A percentile compares a stretch with the other conserved stretches of the same genome.
Evolutionary conservation across 2,797 vertebrate genomes (phyloP).

Genomic region (Malurus splendens): DNA sequence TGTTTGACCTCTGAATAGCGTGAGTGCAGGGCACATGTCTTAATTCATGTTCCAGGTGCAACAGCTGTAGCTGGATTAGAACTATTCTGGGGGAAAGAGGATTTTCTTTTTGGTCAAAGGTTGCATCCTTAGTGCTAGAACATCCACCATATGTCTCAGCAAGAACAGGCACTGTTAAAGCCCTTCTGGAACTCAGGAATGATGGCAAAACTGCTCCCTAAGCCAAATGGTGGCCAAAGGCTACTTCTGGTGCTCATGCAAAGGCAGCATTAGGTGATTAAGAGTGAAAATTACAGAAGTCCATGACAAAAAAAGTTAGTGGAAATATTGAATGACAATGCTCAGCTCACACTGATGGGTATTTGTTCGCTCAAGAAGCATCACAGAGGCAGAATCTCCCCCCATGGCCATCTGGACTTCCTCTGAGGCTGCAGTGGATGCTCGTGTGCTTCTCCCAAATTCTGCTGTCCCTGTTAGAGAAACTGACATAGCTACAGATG

Average conservation of each 20-base stretch:
- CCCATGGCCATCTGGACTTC: neutral
- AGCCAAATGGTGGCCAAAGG: neutral
- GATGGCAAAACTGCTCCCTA: rapidly evolving
- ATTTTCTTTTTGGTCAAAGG: neutral
- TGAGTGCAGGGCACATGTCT: neutral
- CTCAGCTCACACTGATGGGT: neutral
- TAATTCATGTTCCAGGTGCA: neutral
- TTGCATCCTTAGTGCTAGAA: neutral
- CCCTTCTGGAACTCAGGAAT: neutral
- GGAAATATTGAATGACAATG: neutral
- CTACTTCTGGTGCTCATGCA: neutral
- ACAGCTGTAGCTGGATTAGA: neutral
- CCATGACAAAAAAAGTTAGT: neutral
- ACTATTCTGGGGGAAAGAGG: rapidly evolving
- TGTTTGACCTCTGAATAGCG: neutral
- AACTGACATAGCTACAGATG: neutral
- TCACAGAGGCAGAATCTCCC: neutral
- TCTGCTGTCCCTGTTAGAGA: neutral
- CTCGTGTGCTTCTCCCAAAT: neutral
- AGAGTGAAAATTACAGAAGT: neutral
- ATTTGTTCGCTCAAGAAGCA: neutral
- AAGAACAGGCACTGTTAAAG: neutral
- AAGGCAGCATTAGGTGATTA: neutral
- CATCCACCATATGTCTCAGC: neutral
- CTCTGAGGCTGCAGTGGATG: neutral